Percentiles rank a stretch among this genome's conserved stretches.
Conservation (phyloP, 2,113 vertebrate species). For the Indri indri region DNA sequence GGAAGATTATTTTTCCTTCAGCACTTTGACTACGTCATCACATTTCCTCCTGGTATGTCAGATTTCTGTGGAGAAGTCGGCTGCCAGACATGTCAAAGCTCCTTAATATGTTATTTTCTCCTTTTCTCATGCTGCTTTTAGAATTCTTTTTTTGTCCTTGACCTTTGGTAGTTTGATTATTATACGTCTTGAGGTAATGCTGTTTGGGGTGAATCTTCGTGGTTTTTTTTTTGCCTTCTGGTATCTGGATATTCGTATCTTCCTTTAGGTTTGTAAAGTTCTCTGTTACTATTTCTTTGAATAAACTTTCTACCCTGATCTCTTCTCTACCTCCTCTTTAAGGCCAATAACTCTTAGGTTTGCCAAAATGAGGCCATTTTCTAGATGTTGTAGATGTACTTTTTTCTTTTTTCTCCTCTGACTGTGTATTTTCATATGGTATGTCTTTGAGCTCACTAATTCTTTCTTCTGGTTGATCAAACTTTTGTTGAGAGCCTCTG, state of each 20-base stretch:
- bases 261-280: too few relatives aligned
- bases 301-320: neutral
- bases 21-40: neutral
- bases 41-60: neutral
- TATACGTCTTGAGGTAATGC: neutral
- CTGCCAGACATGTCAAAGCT: neutral
- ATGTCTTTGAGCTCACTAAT: neutral
- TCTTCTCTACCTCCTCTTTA: neutral
- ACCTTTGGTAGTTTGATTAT: neutral
- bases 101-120: neutral
- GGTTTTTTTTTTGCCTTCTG: neutral
- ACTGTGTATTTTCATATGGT: neutral
- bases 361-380: neutral
- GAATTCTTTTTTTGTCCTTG: neutral
- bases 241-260: neutral
- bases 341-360: neutral
- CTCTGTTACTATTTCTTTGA: too few relatives aligned
- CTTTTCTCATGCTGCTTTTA: neutral
- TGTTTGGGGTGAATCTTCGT: neutral
- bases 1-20: neutral
- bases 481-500: neutral
- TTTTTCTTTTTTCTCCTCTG: neutral
- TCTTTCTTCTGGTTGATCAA: neutral
- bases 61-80: neutral
- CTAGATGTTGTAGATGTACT: neutral